A percentile compares a stretch with the other conserved stretches of the same genome.
phyloP scores from a whole-genome alignment of 2,113 vertebrate genomes.

The Arothron firmamentum region DNA sequence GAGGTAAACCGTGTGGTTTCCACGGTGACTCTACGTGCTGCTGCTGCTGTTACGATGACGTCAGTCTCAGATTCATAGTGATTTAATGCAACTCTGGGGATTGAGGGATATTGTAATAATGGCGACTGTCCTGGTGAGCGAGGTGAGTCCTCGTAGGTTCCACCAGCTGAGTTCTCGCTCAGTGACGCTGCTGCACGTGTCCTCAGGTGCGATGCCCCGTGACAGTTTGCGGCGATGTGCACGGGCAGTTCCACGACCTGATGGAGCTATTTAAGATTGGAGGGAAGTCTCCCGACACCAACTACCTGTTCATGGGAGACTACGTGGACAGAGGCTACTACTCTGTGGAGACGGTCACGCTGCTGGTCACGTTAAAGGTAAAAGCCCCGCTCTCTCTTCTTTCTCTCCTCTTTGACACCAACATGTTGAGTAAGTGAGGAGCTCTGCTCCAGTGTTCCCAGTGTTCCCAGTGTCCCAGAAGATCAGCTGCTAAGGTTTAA shows the following conservation, averaged over 20 bases:
- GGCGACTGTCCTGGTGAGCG: too few species aligned
- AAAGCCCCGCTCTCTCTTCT: background rate
- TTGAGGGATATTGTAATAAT: too few species aligned
- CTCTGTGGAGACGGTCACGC: conserved; percentile 74
- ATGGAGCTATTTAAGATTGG: conserved; percentile 76
- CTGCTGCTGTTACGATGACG: too few species aligned
- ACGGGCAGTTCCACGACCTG: conserved; percentile 74
- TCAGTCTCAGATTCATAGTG: too few species aligned
- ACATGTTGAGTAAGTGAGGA: background rate
- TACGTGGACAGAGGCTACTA: conserved; percentile 75
- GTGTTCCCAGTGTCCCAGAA: too few species aligned
- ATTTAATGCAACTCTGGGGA: too few species aligned
- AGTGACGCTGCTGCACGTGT: background rate
- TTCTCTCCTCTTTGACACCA: background rate
- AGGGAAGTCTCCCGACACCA: conserved; percentile 74
- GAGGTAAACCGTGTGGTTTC: too few species aligned
- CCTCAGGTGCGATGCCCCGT: conserved; percentile 71
- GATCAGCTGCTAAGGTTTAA: too few species aligned
- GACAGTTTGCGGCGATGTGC: conserved; percentile 73
- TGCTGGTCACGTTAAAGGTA: conserved; percentile 75
- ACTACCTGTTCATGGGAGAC: conserved; percentile 77
- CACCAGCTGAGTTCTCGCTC: background rate
- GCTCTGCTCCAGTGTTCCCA: too few species aligned
- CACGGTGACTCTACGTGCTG: too few species aligned
- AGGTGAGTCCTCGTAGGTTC: background rate